phyloP scores from a whole-genome alignment of 2,113 vertebrate genomes.

The Suncus etruscus region DNA sequence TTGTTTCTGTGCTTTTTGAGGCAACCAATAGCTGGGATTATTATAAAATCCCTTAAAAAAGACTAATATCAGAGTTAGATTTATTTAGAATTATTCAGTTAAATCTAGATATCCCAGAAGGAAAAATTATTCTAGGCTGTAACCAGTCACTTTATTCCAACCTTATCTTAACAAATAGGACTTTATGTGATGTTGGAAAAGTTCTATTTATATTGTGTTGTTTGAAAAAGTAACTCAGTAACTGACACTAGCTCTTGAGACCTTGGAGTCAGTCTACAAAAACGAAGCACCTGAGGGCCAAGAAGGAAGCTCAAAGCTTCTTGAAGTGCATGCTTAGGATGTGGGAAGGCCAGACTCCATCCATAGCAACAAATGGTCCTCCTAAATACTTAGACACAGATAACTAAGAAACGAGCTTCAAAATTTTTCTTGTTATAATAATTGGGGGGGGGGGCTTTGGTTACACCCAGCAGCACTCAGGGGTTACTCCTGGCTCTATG shows the following conservation, averaged over 20 bases:
- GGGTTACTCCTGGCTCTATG: too few species aligned
- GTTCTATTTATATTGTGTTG: neutral
- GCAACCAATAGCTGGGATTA: neutral
- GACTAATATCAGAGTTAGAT: neutral
- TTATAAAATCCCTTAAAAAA: neutral
- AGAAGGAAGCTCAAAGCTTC: too few species aligned
- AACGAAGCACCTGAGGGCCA: neutral
- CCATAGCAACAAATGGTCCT: too few species aligned
- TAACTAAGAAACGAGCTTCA: too few species aligned
- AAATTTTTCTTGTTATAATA: too few species aligned
- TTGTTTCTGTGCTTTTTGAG: neutral
- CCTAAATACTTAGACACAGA: neutral
- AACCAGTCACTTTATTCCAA: conserved; percentile 39
- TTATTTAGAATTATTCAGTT: neutral
- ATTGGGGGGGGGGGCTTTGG: too few species aligned
- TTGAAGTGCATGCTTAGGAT: too few species aligned
- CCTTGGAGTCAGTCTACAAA: neutral
- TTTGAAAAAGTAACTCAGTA: neutral
- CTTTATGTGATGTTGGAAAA: conserved; percentile 20
- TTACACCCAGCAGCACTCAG: too few species aligned
- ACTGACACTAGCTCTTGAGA: neutral
- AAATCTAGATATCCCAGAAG: conserved; percentile 35
- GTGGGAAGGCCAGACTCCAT: too few species aligned
- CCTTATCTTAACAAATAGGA: neutral
- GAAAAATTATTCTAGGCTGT: conserved; percentile 36